phyloP scores from a whole-genome alignment of 2,113 vertebrate genomes.

The Thamnaconus septentrionalis region DNA sequence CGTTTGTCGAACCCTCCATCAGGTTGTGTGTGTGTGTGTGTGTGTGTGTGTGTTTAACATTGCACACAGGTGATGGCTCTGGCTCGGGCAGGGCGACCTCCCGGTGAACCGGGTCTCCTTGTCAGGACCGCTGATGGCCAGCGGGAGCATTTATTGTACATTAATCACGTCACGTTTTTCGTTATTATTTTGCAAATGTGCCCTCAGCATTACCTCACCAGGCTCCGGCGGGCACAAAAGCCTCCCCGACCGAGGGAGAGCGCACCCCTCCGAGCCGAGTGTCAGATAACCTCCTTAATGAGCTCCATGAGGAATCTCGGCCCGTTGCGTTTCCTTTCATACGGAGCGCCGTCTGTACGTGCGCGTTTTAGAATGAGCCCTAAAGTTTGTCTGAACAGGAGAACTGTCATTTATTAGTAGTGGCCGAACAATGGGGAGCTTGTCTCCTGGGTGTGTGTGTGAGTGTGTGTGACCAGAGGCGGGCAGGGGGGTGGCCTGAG shows the following conservation, averaged over 20 bases:
- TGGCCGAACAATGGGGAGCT: conserved; percentile 79
- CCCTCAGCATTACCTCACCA: too few relatives aligned
- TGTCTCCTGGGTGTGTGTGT: conserved; percentile 75
- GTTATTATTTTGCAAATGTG: background rate
- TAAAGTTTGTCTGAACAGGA: conserved; percentile 74
- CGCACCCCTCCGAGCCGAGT: too few relatives aligned
- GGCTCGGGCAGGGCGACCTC: conserved; percentile 24
- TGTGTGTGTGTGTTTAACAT: conserved; percentile 13
- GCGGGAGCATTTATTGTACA: conserved; percentile 1
- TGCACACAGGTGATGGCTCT: conserved; percentile 31
- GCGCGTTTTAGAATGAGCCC: conserved; percentile 58
- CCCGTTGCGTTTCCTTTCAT: conserved; percentile 23
- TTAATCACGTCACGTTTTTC: conserved; percentile 3
- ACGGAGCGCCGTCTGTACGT: conserved; percentile 29
- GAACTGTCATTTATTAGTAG: conserved; percentile 80
- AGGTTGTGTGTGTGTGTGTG: conserved; percentile 11
- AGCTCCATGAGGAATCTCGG: conserved; percentile 37
- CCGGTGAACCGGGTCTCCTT: conserved; percentile 31
- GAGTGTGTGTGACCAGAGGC: conserved; percentile 16
- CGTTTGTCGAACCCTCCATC: conserved; percentile 15
- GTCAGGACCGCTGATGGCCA: conserved; percentile 11
- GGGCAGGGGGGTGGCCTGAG: conserved; percentile 72
- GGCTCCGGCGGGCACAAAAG: too few relatives aligned
- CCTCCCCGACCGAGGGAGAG: too few relatives aligned
- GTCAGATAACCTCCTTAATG: conserved; percentile 5